Base-by-base conservation (phyloP, 1,140 invertebrate species). In the Tribolium castaneum region DNA sequence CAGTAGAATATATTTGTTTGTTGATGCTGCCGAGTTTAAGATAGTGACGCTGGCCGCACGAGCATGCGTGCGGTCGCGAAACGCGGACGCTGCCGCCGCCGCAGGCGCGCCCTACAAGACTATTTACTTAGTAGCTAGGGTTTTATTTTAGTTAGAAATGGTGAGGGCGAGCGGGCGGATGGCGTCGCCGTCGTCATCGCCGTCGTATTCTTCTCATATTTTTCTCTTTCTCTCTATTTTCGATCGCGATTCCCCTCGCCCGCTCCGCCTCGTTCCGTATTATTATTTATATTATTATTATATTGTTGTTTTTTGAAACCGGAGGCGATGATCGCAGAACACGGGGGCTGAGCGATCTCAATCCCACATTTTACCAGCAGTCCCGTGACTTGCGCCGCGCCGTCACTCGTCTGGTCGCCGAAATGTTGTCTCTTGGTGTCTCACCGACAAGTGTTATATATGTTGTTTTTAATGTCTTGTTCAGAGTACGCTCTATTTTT, bases 11-110 rank as follows among this genome's bases (percentile, higher is more conserved):
- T 86, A 84, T 85, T 84, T 86, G 82, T 83, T 86, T 86, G 84
- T 86, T 86, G 83, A 86, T 86, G 86, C 86, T 87, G 86, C 86
- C 86, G 83, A 86, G 84, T 86, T 85, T 87, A 87, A 87, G 86
- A 87, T 87, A 86, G 78, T 78, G 80, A 79, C 70, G 74, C 75
- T 39, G 74, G 76, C 62, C 80, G 56, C 80, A 49, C 71, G 76
- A 81, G 80, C 78, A 80, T 80, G 76, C 62, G 51, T 76, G 59
- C 76, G 59, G 59, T 30, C 25, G 59, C 59, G 52, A 45, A 16
- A 19, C 39, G 39, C 39, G 39, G 39, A 45, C 39, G 39, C 51
- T 39, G 76, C 70, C 81, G 66, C 80, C 66, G 76, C 77, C 79
- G 78, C 78, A 78, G 70, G 75, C 49, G 51, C 71, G 74, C 78